Evolutionary conservation across 2,113 vertebrate species (phyloP), one percentile per base, ranked within the genome.

Genomic region (Pelodiscus sinensis): DNA sequence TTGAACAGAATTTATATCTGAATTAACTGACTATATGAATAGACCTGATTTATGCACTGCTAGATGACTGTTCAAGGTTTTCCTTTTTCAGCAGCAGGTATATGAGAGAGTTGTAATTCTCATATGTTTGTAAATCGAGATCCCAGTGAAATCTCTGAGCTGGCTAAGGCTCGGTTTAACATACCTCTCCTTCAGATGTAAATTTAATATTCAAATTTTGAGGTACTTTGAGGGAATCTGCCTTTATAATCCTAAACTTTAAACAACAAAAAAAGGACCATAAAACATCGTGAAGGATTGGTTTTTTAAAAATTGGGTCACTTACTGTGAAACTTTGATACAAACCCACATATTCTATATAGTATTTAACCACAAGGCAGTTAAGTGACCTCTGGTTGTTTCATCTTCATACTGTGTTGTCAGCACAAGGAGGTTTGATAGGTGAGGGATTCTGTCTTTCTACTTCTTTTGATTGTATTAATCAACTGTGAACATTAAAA

Each of bases 351-450:
- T 96, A 97, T 97, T 98, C 97, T 98, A 97, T 97, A 95, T 98
- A 98, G 98, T 96, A 96, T 96, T 97, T 98, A 98, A 98, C 97
- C 97, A 98, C 98, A 87, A 96, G 97, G 97, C 98, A 99, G 98
- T 98, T 98, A 99, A 99, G 99, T 99, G 99, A 99, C 99, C 99
- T 99, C 98, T 98, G 97, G 98, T 98, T 98, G 97, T 98, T 97
- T 98, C 98, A 98, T 99, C 99, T 99, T 99, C 99, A 99, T 99
- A 99, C 99, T 99, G 99, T 99, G 99, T 99, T 98, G 97, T 96
- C 96, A 96, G 97, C 96, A 92, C 71, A 87, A 0, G 24, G 88
- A 35, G 62, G 27, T 94, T 94, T 80, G 86, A 77, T 50, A 92
- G 90, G 91, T 78, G 94, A 95, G 85, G 87, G 25, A 38, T 65